These are phyloP conservation scores for Acromyrmex echinatior DNA, from an alignment of 1,140 invertebrate genomes.

Conservation along the genomic window DNA sequence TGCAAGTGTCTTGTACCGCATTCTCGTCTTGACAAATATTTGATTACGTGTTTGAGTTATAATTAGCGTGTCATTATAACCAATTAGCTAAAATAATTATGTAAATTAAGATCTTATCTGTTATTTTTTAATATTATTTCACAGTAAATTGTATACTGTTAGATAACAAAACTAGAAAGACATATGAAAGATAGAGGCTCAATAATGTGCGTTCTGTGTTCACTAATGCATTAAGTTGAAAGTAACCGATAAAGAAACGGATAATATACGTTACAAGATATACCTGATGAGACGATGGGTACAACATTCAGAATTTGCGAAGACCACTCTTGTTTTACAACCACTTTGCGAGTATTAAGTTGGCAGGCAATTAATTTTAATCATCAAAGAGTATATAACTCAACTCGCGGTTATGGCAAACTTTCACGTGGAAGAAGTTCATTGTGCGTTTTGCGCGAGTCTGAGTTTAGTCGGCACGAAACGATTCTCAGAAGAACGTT, in stretches of 20 bases:
- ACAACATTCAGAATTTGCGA: constrained; percentile 29
- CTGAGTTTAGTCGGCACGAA: background rate
- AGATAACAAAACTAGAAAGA: background rate
- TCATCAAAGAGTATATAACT: constrained; percentile 54
- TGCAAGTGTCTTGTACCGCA: background rate
- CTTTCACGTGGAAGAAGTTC: constrained; percentile 46
- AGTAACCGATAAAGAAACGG: constrained; percentile 1
- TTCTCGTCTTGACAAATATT: constrained; percentile 42
- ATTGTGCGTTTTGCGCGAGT: constrained; percentile 28
- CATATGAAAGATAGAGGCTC: background rate
- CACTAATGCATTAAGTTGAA: background rate
- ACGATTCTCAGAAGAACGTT: constrained; percentile 43
- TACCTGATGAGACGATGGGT: constrained; percentile 37
- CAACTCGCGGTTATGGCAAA: constrained; percentile 24
- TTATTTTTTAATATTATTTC: background rate
- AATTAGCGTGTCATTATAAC: constrained; percentile 20
- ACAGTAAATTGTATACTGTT: background rate
- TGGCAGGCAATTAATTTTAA: constrained; percentile 51
- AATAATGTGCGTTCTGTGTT: background rate
- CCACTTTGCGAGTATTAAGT: constrained; percentile 19
- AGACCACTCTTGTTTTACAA: background rate
- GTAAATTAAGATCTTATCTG: constrained; percentile 11
- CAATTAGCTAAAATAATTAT: background rate
- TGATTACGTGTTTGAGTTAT: constrained; percentile 10
- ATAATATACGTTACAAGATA: background rate